phyloP scores from a whole-genome alignment of 2,888 invertebrate genomes.

The Drosophila flavopinicola region DNA sequence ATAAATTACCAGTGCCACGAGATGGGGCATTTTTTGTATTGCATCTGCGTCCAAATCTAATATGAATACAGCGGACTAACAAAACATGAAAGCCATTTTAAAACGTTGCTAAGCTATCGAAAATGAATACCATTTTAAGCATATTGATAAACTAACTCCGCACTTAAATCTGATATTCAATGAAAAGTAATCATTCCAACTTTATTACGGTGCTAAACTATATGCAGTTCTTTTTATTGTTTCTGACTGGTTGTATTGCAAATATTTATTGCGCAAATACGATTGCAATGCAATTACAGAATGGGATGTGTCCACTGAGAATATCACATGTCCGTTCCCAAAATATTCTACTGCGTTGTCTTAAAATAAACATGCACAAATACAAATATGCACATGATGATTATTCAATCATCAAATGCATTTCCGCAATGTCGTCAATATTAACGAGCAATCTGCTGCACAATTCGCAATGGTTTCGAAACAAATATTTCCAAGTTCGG shows the following conservation, averaged over 20 bases:
- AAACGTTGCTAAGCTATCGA: too few relatives aligned
- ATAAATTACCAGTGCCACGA: slow-evolving; percentile 39
- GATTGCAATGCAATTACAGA: too few relatives aligned
- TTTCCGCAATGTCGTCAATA: slow-evolving; percentile 22
- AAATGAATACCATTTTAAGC: too few relatives aligned
- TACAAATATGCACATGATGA: neutral
- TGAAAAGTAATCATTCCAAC: too few relatives aligned
- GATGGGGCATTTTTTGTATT: slow-evolving; percentile 40
- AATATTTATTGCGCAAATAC: too few relatives aligned
- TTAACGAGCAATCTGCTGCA: slow-evolving; percentile 3
- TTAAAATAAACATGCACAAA: neutral
- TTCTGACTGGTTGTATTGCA: neutral
- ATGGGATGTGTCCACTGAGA: too few relatives aligned
- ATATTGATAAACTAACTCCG: too few relatives aligned
- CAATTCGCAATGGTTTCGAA: neutral
- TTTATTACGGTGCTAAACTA: too few relatives aligned
- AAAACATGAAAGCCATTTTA: too few relatives aligned
- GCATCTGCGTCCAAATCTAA: slow-evolving; percentile 25
- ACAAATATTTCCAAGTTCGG: slow-evolving; percentile 19
- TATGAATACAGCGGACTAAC: neutral
- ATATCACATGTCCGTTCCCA: neutral
- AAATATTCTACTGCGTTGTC: neutral
- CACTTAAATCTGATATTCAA: too few relatives aligned
- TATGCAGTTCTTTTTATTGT: too few relatives aligned
- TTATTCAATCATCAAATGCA: slow-evolving; percentile 8